Base-by-base conservation (phyloP, 2,797 vertebrate genomes). In the Rhinoraja longicauda region DNA sequence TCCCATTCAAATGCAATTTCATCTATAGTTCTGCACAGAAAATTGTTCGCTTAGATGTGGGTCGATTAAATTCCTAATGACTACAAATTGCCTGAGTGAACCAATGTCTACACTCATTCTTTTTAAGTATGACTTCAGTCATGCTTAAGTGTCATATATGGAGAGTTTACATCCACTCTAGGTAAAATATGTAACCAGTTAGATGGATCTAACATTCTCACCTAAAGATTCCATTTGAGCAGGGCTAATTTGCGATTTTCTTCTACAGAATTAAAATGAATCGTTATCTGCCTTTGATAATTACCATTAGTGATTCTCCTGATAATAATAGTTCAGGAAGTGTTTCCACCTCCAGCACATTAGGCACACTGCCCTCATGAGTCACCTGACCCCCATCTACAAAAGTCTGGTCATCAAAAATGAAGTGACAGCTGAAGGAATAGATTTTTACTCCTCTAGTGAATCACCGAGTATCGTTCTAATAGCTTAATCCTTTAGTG, bases 251-350 rank as follows among this genome's bases (percentile, higher is more conserved):
- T 73, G 90, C n/a, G 45, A 73, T 92, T 73, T 45, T 75, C 70
- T 92, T 92, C 90, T 53, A 29, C 90, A 39, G 39, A 92, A 75
- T 92, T 92, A 72, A 92, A 92, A 92, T 92, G 36, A 73, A 75
- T 92, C 39, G 36, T 92, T 75, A 45, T n/a, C 90, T 92, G 39
- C 70, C 39, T 75, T 92, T 70, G 45, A 57, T 92, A 92, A 92
- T 92, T 92, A 75, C 70, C 90, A 92, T 92, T 92, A 92, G 70
- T 72, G 45, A 92, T 92, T 92, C 90, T 75, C 90, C 90, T 75
- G 70, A n/a, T 92, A 53, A 92, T 92, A 92, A 26, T 92, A 75
- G 45, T 92, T 92, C 90, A 92, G 70, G 90, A 92, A 53, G 84
- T 88, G 84, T 88, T 88, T 88, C 84, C 62, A 88, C 84, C 62